Conservation (phyloP, 2,888 invertebrate species). For the Paralinhomoeus sp. region DNA sequence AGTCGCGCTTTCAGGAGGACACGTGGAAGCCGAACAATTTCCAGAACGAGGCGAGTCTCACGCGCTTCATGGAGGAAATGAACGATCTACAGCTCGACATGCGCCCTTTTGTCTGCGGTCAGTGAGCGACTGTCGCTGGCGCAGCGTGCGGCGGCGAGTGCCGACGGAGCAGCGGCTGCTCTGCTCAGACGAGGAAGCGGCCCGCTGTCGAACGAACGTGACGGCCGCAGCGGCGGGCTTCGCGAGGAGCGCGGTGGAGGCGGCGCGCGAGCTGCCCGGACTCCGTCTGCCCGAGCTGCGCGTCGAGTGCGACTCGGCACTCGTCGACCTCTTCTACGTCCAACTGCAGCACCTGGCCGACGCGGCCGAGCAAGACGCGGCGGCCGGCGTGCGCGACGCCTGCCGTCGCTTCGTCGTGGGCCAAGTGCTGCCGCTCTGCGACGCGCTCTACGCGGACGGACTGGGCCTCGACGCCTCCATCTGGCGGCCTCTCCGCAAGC, state of each 20-base stretch:
- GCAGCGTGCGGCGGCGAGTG: too few relatives aligned
- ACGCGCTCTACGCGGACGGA: not conserved
- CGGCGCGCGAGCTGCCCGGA: not conserved
- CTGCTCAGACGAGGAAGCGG: not conserved
- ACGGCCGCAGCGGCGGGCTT: not conserved
- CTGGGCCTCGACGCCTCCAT: not conserved
- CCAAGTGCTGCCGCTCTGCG: not conserved
- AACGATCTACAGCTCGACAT: constrained; percentile 15
- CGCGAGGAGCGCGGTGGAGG: not conserved
- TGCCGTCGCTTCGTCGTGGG: not conserved
- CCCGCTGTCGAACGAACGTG: not conserved
- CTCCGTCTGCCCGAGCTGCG: not conserved
- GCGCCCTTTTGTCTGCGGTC: constrained; percentile 6
- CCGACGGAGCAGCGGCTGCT: too few relatives aligned
- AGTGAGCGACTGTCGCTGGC: too few relatives aligned
- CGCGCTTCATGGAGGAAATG: constrained; percentile 33
- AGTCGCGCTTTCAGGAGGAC: constrained; percentile 44
- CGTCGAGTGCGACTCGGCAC: not conserved
- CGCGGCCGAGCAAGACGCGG: not conserved
- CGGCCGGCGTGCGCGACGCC: not conserved
- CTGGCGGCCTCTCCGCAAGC: not conserved
- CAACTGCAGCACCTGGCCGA: not conserved
- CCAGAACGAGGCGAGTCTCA: constrained; percentile 44
- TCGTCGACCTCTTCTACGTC: not conserved
- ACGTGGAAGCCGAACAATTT: constrained; percentile 58